phyloP scores from a whole-genome alignment of 1,140 invertebrate species.

The Tetramorium simillimum region DNA sequence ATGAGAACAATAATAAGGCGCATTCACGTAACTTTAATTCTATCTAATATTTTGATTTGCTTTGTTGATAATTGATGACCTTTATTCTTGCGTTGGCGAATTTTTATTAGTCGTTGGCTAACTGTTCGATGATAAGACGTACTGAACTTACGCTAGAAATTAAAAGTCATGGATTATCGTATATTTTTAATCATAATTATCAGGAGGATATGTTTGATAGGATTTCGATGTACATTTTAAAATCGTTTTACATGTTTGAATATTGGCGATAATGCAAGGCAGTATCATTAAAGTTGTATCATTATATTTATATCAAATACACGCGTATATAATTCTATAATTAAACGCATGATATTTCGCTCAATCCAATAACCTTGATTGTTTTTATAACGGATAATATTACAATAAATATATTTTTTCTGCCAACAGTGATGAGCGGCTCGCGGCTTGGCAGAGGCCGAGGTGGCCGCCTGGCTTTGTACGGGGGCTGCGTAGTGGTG shows the following conservation, averaged over 20 bases:
- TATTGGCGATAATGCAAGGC: background rate
- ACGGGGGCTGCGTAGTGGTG: conserved; percentile 77
- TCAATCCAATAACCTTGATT: background rate
- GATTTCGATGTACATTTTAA: background rate
- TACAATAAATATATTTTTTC: background rate
- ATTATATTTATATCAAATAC: background rate
- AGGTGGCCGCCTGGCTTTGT: conserved; percentile 81
- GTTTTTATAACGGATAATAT: background rate
- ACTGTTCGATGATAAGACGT: background rate
- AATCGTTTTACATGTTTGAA: background rate
- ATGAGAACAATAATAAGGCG: background rate
- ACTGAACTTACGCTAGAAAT: background rate
- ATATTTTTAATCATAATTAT: background rate
- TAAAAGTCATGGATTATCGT: background rate
- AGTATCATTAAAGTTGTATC: background rate
- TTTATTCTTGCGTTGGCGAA: background rate
- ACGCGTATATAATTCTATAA: background rate
- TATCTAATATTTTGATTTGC: background rate
- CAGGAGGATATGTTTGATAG: background rate
- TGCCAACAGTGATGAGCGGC: conserved; percentile 81
- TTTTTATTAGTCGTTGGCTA: background rate
- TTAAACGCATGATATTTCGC: background rate
- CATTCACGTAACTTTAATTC: background rate
- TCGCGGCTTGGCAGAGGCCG: conserved; percentile 83
- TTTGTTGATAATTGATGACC: background rate